Evolutionary conservation across 2,113 vertebrate species (phyloP), one percentile per base, ranked within the genome.

Genomic region (Oncorhynchus mykiss): DNA sequence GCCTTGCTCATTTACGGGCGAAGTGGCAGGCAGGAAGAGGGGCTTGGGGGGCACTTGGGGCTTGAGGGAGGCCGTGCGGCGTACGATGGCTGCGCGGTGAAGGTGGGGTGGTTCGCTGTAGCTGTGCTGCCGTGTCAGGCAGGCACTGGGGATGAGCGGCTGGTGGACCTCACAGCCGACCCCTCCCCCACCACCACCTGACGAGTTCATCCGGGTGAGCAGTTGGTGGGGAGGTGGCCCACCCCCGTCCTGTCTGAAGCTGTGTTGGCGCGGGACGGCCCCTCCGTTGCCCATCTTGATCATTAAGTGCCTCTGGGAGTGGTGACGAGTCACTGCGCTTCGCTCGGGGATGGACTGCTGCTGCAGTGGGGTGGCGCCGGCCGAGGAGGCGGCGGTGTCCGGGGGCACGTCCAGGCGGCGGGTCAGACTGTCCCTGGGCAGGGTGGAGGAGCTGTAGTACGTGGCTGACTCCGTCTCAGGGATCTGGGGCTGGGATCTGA

Each of bases 51-150:
- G 88, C 5, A 91, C 65, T 11, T 93, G 89, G 0, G 94, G 94
- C 81, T 94, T 95, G 59, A 94, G 83, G 0, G 94, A 95, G 8
- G 80, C 78, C 0, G 93, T 91, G 12, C 94, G 88, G 20, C 92
- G 88, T 27, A 93, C 27, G 14, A 91, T 9, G 0, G 90, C 87
- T 0, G 85, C 77, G 22, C 90, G 83, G 54, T 87, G 92, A 5
- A 22, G 54, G 0, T 80, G 83, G 0, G 85, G 89, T n/a, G 89
- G 91, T 7, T 93, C 93, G 4, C 87, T 92, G 89, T 93, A 94
- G n/a, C 92, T 94, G 87, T 93, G 94, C 77, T 94, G 93, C 1
- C 93, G 89, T 0, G 92, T 91, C 60, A 94, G 87, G 76, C 92
- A 92, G 29, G 84, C 20, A 60, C 75, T 82, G 0, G 82, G 22